Base-by-base conservation (phyloP, 2,888 invertebrate genomes). In the Eledona agricola region DNA sequence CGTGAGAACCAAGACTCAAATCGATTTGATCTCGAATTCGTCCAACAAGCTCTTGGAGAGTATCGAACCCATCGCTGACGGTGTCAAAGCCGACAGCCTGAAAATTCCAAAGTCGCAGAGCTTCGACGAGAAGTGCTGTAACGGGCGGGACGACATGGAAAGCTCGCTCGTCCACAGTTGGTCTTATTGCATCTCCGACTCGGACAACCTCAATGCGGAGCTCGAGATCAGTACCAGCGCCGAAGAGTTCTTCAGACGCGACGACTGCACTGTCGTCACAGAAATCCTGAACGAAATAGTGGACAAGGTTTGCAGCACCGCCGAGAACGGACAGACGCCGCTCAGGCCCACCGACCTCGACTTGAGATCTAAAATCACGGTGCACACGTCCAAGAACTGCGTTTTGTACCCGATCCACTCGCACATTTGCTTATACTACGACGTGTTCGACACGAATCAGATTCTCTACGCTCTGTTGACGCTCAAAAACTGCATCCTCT, bases 391-490 rank as follows among this genome's bases (percentile, higher is more conserved):
- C 3, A 75, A 72, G 40, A 74, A 73, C 47, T 68, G 74, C 20
- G 70, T 78, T 6, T 80, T 90, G 20, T 88, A 89, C 71, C 87
- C 88, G 13, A 83, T 90, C 50, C 93, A 93, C 71, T 88, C 90
- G 11, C 93, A 93, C 70, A 83, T 94, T 77, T 80, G 93, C 25
- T 78, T 94, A 1, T 93, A 93, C 70, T 84, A 86, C 62, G 88
- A 88, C 57, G 84, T 88, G 9, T 90, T 89, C 65, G 92, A 93
- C 72, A 86, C 87, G 0, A 81, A 84, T 49, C 82, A 88, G 64
- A 85, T 85, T 1, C 76, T 90, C 0, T 91, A 91, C 69, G 87
- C 89, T 3, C 77, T 93, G 57, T 83, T 85, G 52, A 87, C 88
- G 0, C 73, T 92, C n/a, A 83, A 86, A 54, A 87, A 86, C 64